Percentiles rank a stretch among this genome's conserved stretches.
Conservation (phyloP, 2,113 vertebrate species). For the Tychaedon coryphoeus region DNA sequence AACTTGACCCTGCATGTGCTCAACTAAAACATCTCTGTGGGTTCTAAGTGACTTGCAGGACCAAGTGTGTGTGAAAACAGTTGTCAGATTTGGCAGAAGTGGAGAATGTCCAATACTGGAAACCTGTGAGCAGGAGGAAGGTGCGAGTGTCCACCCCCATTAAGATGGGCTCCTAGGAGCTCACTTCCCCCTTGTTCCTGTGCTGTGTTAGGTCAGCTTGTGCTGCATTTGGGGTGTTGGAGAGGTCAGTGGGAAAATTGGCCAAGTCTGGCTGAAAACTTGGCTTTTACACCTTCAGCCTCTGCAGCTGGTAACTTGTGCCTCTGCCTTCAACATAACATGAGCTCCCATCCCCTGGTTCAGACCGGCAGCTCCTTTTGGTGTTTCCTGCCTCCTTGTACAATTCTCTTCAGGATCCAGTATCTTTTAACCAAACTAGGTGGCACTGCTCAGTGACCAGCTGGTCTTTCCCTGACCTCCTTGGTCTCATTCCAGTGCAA, state of each 20-base stretch:
- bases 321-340: accelerated
- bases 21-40: background rate
- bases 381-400: background rate
- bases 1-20: background rate
- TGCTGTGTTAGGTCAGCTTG: background rate
- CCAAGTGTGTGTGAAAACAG: background rate
- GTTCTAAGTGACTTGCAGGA: background rate
- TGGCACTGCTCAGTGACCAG: conserved; percentile 65
- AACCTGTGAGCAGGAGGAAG: background rate
- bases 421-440: too few relatives aligned
- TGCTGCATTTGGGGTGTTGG: accelerated
- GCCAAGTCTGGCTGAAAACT: background rate
- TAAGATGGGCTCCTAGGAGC: background rate
- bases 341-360: accelerated
- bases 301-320: background rate
- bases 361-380: background rate
- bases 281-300: accelerated
- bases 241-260: background rate
- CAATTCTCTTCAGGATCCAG: accelerated
- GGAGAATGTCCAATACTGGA: background rate
- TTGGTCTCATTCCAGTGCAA: conserved; percentile 56
- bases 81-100: background rate
- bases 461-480: conserved; percentile 44
- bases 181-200: accelerated
- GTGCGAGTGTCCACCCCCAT: accelerated